Evolutionary conservation across 2,888 invertebrate genomes (phyloP).

Genomic region (Serrognathus titanus): DNA sequence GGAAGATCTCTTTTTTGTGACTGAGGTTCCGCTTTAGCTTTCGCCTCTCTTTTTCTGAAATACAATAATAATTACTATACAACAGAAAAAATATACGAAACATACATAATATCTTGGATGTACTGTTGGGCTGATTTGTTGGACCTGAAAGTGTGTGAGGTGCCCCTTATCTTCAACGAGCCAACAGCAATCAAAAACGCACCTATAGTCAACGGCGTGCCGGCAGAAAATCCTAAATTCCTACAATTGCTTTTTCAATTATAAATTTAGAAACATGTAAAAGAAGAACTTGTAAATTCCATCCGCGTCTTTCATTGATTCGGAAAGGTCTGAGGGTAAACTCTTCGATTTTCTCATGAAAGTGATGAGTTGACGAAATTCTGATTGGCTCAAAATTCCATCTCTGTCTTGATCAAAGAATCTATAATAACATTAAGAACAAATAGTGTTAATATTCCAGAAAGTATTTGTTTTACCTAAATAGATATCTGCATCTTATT

Average conservation of each 20-base stretch:
- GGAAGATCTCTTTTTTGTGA: no score
- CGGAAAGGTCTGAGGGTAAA: conserved; percentile 51
- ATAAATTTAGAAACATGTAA: not conserved
- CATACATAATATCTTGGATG: conserved; percentile 15
- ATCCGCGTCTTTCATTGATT: conserved; percentile 16
- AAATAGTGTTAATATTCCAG: conserved; percentile 2
- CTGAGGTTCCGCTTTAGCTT: no score
- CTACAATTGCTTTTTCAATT: not conserved
- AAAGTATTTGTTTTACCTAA: conserved; percentile 50
- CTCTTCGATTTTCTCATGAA: conserved; percentile 56
- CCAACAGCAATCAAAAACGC: conserved; percentile 63
- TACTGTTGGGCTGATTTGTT: conserved; percentile 31
- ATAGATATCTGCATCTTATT: conserved; percentile 67
- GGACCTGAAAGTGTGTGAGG: conserved; percentile 63
- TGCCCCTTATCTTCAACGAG: conserved; percentile 64
- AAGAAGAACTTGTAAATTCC: conserved; percentile 12
- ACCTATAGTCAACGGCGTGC: conserved; percentile 36
- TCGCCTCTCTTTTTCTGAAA: no score
- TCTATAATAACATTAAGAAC: conserved; percentile 45
- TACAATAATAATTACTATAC: no score
- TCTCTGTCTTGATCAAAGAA: conserved; percentile 59
- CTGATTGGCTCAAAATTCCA: conserved; percentile 53
- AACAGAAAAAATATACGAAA: no score
- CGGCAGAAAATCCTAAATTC: conserved; percentile 11
- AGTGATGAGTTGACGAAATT: conserved; percentile 58